phyloP scores from a whole-genome alignment of 2,888 invertebrate genomes.

The Buathra laborator region DNA sequence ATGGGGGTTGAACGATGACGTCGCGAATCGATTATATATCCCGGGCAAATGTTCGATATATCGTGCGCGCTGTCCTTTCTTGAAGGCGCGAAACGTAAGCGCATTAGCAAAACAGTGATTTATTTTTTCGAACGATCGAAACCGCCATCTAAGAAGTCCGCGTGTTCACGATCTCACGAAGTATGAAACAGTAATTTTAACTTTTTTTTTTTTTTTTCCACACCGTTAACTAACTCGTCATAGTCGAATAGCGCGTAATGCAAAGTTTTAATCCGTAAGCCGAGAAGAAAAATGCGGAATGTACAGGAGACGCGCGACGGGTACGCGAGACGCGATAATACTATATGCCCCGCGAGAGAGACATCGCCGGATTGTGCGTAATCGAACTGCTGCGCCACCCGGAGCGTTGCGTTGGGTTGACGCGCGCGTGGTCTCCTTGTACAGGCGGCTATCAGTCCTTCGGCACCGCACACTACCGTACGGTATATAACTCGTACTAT shows the following conservation, averaged over 20 bases:
- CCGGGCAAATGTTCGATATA: constrained; percentile 4
- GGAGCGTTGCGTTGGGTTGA: constrained; percentile 59
- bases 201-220: neutral
- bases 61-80: neutral
- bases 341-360: constrained; percentile 39
- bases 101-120: neutral
- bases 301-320: constrained; percentile 46
- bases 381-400: constrained; percentile 68
- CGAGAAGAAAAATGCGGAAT: neutral
- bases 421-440: constrained; percentile 53
- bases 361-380: constrained; percentile 58
- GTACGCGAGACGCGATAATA: constrained; percentile 59
- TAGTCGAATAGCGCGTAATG: neutral
- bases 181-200: neutral
- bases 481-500: constrained; percentile 17
- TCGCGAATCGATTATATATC: constrained; percentile 8
- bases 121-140: neutral
- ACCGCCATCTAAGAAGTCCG: neutral
- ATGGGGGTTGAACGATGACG: neutral
- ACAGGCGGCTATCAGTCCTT: constrained; percentile 31
- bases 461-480: neutral
- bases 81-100: constrained; percentile 2
- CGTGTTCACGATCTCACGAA: neutral
- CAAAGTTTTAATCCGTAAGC: constrained; percentile 10
- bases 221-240: neutral